These are phyloP conservation scores for Chrysochloris asiatica DNA, from an alignment of 2,113 vertebrate species.

Conservation along the genomic window DNA sequence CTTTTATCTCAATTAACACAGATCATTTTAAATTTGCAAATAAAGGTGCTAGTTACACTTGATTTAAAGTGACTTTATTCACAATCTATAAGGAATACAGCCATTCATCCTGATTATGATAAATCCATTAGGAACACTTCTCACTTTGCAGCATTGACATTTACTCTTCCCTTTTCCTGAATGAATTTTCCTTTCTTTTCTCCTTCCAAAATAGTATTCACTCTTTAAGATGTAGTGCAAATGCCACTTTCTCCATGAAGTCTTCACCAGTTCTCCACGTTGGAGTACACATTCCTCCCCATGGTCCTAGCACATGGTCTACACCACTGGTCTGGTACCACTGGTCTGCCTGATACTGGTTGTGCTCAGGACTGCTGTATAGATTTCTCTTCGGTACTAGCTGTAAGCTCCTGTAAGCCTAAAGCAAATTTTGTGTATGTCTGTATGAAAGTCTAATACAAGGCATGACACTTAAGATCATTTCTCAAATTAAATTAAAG, in stretches of 20 bases:
- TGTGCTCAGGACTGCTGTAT: background rate
- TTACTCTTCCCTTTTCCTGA: background rate
- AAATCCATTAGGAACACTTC: conserved; percentile 72
- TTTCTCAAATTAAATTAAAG: background rate
- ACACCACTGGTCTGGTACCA: background rate
- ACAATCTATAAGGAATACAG: conserved; percentile 44
- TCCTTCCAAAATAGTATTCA: background rate
- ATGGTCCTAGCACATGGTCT: background rate
- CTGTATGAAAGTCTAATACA: background rate
- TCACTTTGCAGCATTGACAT: background rate
- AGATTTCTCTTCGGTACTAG: background rate
- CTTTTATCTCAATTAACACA: background rate
- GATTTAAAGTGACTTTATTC: conserved; percentile 58
- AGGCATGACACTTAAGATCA: background rate
- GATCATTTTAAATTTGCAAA: too few species aligned
- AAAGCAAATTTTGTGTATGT: background rate
- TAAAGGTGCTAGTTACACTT: conserved; percentile 33
- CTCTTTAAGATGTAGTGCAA: background rate
- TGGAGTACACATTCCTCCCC: background rate
- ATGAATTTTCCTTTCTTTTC: conserved; percentile 25
- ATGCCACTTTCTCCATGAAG: background rate
- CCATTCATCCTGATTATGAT: conserved; percentile 57
- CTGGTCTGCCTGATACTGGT: background rate
- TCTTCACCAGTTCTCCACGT: rapidly evolving
- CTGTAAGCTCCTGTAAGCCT: background rate